These are phyloP conservation scores for Chaitophorus viminalis DNA, from an alignment of 2,888 invertebrate species.

Conservation along the genomic window DNA sequence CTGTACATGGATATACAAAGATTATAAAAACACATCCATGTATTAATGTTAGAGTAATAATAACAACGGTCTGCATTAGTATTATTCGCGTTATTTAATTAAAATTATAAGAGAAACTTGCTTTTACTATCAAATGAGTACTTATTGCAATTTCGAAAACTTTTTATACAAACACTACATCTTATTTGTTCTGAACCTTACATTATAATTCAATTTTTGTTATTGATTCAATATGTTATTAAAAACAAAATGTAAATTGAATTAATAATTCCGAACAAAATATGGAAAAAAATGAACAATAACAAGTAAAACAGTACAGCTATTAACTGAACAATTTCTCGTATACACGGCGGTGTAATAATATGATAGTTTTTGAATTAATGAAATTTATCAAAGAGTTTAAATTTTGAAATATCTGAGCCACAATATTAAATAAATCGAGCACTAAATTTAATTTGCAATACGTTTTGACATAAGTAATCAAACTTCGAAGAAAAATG, in stretches of 20 bases:
- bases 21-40: neutral
- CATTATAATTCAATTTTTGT: constrained; percentile 28
- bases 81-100: constrained; percentile 14
- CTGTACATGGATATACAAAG: neutral
- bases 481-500: constrained; percentile 43
- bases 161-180: constrained; percentile 10
- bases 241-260: constrained; percentile 33
- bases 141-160: constrained; percentile 2
- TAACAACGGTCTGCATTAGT: neutral
- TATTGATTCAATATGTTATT: constrained; percentile 9
- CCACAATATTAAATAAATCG: constrained; percentile 24
- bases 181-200: constrained; percentile 32
- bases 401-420: constrained; percentile 30
- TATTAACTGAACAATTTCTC: neutral
- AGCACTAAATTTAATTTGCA: constrained; percentile 31
- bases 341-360: neutral
- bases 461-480: constrained; percentile 47
- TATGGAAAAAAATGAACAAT: neutral
- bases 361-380: constrained; percentile 11
- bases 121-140: constrained; percentile 7
- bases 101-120: neutral
- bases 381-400: constrained; percentile 23
- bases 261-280: constrained; percentile 10
- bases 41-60: constrained; percentile 7
- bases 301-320: too few species aligned